Conservation (phyloP, 2,797 vertebrate species). For the Eurystomus glaucurus region DNA sequence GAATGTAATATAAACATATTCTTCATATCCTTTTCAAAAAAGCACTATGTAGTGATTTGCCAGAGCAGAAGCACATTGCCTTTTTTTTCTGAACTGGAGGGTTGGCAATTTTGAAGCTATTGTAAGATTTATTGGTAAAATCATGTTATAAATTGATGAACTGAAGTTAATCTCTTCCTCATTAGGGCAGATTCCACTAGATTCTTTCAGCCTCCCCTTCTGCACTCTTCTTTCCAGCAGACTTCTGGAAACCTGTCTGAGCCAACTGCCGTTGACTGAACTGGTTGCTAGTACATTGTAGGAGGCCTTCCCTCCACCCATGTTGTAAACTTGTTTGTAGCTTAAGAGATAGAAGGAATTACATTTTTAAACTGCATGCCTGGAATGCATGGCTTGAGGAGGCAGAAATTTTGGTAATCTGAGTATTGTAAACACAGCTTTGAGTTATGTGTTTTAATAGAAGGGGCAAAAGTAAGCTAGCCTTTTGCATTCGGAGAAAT, state of each 20-base stretch:
- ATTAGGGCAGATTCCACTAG: not conserved
- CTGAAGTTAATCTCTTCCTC: not conserved
- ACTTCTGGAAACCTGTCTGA: not conserved
- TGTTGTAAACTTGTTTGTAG: not conserved
- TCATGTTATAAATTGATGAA: not conserved
- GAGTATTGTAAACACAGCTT: not conserved
- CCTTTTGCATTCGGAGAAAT: not conserved
- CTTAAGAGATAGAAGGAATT: not conserved
- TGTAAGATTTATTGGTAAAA: not conserved
- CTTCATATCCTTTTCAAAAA: not conserved
- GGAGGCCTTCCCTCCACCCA: not conserved
- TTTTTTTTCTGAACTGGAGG: not conserved
- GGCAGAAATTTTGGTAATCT: not conserved
- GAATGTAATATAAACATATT: not conserved
- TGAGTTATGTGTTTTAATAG: not conserved
- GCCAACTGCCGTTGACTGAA: not conserved
- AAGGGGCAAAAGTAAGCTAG: not conserved
- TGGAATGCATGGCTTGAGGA: not conserved
- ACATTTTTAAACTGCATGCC: not conserved
- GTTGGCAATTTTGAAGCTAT: not conserved
- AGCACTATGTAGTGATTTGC: not conserved
- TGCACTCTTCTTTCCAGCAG: not conserved
- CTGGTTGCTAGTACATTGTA: not conserved
- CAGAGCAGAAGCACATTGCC: not conserved
- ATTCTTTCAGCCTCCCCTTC: not conserved